These are phyloP conservation scores for Heliconius eleuchia DNA, from an alignment of 1,140 invertebrate genomes.

Conservation along the genomic window DNA sequence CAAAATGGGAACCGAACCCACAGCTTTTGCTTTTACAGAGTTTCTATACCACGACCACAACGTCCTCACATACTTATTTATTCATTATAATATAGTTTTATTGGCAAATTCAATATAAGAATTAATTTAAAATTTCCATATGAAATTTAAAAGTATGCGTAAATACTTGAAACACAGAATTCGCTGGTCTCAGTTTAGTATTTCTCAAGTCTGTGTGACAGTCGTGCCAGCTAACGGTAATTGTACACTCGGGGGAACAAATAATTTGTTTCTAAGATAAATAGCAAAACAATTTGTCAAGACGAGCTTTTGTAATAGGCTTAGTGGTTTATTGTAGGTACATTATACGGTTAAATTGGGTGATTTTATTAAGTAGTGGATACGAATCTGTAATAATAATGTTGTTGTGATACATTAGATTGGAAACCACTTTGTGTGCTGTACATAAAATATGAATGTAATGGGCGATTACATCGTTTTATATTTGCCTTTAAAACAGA, in stretches of 20 bases:
- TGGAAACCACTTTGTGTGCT: too few species aligned
- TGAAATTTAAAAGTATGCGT: too few species aligned
- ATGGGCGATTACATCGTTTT: too few species aligned
- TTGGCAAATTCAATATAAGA: too few species aligned
- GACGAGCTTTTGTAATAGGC: conserved; percentile 31
- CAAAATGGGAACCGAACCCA: too few species aligned
- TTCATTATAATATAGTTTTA: too few species aligned
- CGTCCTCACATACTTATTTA: too few species aligned
- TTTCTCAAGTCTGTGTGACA: conserved; percentile 15
- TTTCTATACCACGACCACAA: too few species aligned
- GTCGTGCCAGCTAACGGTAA: conserved; percentile 32
- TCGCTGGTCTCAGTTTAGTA: background rate
- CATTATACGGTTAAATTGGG: conserved; percentile 28
- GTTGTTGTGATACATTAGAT: background rate
- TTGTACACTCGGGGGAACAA: conserved; percentile 36
- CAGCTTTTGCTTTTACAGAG: too few species aligned
- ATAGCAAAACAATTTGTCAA: conserved; percentile 39
- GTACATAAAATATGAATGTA: too few species aligned
- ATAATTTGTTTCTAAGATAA: conserved; percentile 42
- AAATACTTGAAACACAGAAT: background rate
- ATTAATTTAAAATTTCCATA: too few species aligned
- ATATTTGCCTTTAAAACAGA: too few species aligned
- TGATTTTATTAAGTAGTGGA: background rate
- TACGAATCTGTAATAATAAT: background rate
- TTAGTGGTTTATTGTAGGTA: conserved; percentile 27